These are phyloP conservation scores for Graptemys geographica DNA, from an alignment of 2,797 vertebrate species.

Conservation along the genomic window DNA sequence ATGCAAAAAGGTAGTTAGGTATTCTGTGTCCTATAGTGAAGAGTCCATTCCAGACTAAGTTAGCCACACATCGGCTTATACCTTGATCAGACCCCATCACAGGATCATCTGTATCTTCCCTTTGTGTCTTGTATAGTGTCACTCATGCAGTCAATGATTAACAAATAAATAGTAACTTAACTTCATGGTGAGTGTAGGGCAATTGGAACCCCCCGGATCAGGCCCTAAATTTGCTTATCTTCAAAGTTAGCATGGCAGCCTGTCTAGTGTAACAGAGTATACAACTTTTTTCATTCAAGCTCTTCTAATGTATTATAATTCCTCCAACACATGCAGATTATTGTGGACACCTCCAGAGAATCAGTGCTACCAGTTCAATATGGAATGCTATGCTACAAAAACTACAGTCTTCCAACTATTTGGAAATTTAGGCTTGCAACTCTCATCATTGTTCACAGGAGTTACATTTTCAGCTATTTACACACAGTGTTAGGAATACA, in stretches of 20 bases:
- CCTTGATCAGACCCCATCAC: background rate
- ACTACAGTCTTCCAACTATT: no score
- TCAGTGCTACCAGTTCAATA: no score
- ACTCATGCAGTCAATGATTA: background rate
- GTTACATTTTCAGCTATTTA: no score
- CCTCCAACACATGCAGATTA: no score
- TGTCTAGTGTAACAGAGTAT: background rate
- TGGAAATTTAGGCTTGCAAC: no score
- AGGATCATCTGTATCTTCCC: background rate
- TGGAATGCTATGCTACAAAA: no score
- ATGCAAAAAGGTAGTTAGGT: background rate
- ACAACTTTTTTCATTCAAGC: background rate
- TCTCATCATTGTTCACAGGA: no score
- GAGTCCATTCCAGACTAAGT: background rate
- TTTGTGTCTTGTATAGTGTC: background rate
- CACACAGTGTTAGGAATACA: no score
- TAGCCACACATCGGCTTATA: background rate
- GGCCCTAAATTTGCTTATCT: background rate
- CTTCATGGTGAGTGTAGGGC: background rate
- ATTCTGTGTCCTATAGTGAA: background rate
- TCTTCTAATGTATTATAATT: background rate
- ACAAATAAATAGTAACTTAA: background rate
- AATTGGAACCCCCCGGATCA: background rate
- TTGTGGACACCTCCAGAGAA: no score
- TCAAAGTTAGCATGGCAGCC: background rate